A percentile compares a stretch with the other conserved stretches of the same genome.
phyloP scores from a whole-genome alignment of 1,140 invertebrate species.

The Cydia fagiglandana region DNA sequence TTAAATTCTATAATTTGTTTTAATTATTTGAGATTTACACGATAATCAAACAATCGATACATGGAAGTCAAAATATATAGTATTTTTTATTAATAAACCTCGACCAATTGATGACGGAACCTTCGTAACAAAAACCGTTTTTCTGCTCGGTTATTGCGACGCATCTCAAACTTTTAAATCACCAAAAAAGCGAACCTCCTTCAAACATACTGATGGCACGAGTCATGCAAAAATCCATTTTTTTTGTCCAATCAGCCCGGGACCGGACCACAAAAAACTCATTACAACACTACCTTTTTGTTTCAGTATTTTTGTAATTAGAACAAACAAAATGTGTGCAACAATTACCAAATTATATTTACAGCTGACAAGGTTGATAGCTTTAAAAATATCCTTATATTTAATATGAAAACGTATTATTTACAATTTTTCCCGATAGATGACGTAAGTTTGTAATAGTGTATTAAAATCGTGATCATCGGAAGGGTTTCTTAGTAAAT shows the following conservation, averaged over 20 bases:
- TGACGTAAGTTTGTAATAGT: background rate
- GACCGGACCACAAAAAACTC: conserved; percentile 28
- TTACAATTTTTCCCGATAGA: background rate
- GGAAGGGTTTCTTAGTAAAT: conserved; percentile 22
- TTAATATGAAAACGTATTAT: background rate
- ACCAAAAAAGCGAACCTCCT: conserved; percentile 8
- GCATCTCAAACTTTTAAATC: conserved; percentile 7
- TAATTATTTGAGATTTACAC: no score
- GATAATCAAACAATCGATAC: no score
- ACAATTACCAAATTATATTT: background rate
- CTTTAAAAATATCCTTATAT: background rate
- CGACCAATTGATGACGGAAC: background rate
- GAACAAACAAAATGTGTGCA: conserved; percentile 17
- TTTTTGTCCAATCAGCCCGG: conserved; percentile 26
- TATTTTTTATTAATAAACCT: background rate
- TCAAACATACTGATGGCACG: conserved; percentile 26
- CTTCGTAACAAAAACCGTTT: background rate
- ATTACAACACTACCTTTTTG: conserved; percentile 21
- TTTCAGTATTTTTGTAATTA: conserved; percentile 27
- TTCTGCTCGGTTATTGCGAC: background rate
- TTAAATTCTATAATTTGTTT: no score
- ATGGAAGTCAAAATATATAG: no score
- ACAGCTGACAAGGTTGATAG: background rate
- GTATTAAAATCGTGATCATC: conserved; percentile 20
- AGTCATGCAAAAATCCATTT: conserved; percentile 27